Evolutionary conservation across 1,140 invertebrate genomes (phyloP), one percentile per base, ranked within the genome.

Genomic region (Vanessa atalanta): DNA sequence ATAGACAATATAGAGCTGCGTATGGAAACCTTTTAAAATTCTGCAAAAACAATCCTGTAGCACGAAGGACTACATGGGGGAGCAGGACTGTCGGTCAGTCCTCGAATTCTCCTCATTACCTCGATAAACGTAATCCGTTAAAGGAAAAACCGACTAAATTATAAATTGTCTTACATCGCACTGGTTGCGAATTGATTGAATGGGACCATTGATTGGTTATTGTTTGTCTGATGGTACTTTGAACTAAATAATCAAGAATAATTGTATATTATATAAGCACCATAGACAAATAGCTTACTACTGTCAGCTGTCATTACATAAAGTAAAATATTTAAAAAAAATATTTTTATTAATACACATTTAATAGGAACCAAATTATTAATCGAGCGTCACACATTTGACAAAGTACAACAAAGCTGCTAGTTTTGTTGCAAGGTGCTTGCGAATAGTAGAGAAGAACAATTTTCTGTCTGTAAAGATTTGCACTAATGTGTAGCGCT

Each of bases 1-100:
- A 97, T 87, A 94, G 96, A 78, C 95, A 97, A 76, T 98, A 98
- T 82, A 90, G 96, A 61, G 94, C 95, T 11, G 96, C 96, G 11
- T 97, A 96, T 85, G 93, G 93, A 15, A 95, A 96, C 80, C 88
- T 97, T 43, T 92, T 97, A 47, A 94, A 94, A 70, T 85, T 93
- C 63, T 93, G 90, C 63, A 86, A 87, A 57, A 89, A 87, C 50
- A 91, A 87, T 51, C 83, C 88, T 0, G 88, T 88, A 1, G 75
- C 87, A 12, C 79, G 82, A 67, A 78, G 88, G n/a, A 91, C 90
- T 0, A 93, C 91, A 0, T 89, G 88, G 86, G 92, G 91, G 26
- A 93, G 91, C 69, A 70, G 90, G 47, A 93, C 91, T 0, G 85
- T 91, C 13, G 91, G 90, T 8, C 91, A 91, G 20, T 92, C 91